A percentile compares a stretch with the other conserved stretches of the same genome.
Conservation (phyloP, 2,113 vertebrate genomes). For the Leptodactylus fuscus region DNA sequence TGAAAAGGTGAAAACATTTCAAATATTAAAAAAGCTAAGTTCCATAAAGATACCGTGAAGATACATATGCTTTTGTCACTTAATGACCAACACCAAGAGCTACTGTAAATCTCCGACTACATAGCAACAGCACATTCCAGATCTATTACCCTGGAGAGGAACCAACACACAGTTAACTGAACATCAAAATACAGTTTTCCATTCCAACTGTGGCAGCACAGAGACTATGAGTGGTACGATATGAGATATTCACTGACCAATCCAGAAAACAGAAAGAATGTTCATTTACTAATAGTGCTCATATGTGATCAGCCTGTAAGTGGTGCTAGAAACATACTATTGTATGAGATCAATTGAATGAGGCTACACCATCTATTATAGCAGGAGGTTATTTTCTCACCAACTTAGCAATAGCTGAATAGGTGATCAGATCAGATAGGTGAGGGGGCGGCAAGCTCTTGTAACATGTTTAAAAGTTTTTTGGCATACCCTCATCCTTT, state of each 20-base stretch:
- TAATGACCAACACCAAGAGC: conserved; percentile 29
- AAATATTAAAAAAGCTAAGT: conserved; percentile 33
- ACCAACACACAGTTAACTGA: conserved; percentile 37
- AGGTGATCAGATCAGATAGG: neutral
- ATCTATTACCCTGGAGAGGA: conserved; percentile 23
- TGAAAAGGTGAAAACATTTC: conserved; percentile 21
- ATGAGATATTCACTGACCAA: neutral
- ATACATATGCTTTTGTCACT: conserved; percentile 4
- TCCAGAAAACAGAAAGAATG: neutral
- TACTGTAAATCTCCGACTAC: conserved; percentile 29
- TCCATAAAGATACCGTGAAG: neutral
- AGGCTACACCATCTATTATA: neutral
- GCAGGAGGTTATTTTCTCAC: neutral
- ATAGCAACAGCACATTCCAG: conserved; percentile 49
- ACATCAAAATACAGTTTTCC: conserved; percentile 12
- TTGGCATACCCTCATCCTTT: no score
- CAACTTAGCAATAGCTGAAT: neutral
- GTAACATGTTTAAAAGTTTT: no score
- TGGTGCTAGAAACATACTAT: neutral
- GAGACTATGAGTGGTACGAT: neutral
- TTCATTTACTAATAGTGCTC: neutral
- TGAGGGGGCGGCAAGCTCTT: no score
- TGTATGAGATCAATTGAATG: neutral
- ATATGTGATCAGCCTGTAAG: neutral
- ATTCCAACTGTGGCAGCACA: neutral